Evolutionary conservation across 2,888 invertebrate species (phyloP).

Genomic region (Hydropsyche betteni): DNA sequence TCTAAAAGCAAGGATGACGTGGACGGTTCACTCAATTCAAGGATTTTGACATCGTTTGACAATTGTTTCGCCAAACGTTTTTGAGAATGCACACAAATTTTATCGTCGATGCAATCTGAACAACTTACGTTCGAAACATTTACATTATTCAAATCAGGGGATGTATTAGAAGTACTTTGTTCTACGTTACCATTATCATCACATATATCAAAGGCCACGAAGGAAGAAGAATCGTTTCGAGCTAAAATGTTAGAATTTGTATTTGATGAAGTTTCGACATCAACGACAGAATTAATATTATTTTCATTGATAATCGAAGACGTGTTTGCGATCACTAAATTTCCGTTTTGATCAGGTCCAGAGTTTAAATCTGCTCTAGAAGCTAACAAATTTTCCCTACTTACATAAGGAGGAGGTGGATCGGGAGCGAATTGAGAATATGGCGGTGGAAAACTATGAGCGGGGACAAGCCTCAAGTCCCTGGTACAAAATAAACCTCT

Average conservation of each 20-base stretch:
- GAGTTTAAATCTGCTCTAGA: not conserved
- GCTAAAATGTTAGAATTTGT: not conserved
- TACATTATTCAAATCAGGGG: not conserved
- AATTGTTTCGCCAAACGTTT: not conserved
- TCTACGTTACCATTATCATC: slow-evolving; percentile 35
- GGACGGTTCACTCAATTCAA: not conserved
- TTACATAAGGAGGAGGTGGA: slow-evolving; percentile 60
- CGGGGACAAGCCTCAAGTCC: slow-evolving; percentile 21
- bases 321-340: not conserved
- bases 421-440: slow-evolving; percentile 63
- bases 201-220: slow-evolving; percentile 31
- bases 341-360: slow-evolving; percentile 28
- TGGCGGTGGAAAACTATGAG: slow-evolving; percentile 58
- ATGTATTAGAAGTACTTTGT: not conserved
- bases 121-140: not conserved
- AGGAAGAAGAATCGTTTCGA: not conserved
- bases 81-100: not conserved
- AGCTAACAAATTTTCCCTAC: slow-evolving; percentile 53
- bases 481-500: not conserved
- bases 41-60: not conserved
- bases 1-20: not conserved
- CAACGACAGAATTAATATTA: not conserved
- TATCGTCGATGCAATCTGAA: slow-evolving; percentile 6
- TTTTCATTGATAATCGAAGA: not conserved
- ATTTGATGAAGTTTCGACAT: not conserved